phyloP scores from a whole-genome alignment of 2,888 invertebrate species.

The Parnassius orleans region DNA sequence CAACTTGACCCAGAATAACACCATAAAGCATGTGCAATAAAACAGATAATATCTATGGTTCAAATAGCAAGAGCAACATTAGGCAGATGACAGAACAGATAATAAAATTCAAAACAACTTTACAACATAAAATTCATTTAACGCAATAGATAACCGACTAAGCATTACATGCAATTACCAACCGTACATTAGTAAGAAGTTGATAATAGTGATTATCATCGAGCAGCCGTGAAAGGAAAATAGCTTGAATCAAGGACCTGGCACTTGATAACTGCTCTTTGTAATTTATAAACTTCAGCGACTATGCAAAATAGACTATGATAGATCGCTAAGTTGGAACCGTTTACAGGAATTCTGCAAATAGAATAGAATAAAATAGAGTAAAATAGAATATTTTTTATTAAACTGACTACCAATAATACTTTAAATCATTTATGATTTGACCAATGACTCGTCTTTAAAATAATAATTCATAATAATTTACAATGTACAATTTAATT shows the following conservation, averaged over 20 bases:
- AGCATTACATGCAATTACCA: conserved; percentile 1
- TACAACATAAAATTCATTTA: conserved; percentile 8
- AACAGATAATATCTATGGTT: conserved; percentile 16
- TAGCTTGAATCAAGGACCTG: conserved; percentile 1
- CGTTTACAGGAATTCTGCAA: background rate
- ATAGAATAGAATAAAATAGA: background rate
- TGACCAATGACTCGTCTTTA: too few relatives aligned
- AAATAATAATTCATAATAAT: too few relatives aligned
- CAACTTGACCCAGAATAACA: conserved; percentile 21
- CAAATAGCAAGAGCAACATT: conserved; percentile 9
- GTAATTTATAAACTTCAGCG: conserved; percentile 15
- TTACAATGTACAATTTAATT: too few relatives aligned
- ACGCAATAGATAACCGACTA: background rate
- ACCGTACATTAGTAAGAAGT: conserved; percentile 14
- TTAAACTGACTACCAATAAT: too few relatives aligned
- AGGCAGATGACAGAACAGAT: conserved; percentile 13
- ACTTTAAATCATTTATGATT: too few relatives aligned
- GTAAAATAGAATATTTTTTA: too few relatives aligned
- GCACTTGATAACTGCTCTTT: conserved; percentile 7
- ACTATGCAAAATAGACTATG: conserved; percentile 17
- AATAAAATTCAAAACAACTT: background rate
- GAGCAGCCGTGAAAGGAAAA: conserved; percentile 15
- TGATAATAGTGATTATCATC: conserved; percentile 6
- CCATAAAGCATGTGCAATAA: conserved; percentile 16
- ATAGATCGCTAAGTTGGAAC: background rate